Evolutionary conservation across 2,113 vertebrate genomes (phyloP), one percentile per base, ranked within the genome.

Genomic region (Narcine bancroftii): DNA sequence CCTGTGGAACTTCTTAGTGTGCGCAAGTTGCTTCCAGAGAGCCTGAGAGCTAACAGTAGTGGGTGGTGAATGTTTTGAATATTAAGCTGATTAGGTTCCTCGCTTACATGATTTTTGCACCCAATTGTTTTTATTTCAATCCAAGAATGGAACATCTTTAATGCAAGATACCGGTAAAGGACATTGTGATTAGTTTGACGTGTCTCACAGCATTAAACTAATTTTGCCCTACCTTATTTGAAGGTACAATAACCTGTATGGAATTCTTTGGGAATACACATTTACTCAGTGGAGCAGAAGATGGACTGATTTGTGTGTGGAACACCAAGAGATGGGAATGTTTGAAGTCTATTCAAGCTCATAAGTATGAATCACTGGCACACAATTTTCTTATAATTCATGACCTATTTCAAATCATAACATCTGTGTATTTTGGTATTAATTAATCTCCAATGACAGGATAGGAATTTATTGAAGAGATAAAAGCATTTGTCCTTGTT

Each of bases 281-380:
- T 94, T 95, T 99, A 10, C 94, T 99, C 93, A 99, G 98, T 75
- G 98, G 98, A 92, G 97, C 96, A 5, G 97, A 99, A 92, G 99
- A 99, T 0, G 99, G 99, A 60, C 94, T 98, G 6, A 93, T 99
- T 71, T 99, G 98, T 94, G 96, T 99, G 92, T 99, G 99, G 99
- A 96, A 97, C 93, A 97, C 96, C 0, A 98, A 97, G 95, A 98
- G 95, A 93, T 99, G 99, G 99, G 98, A 99, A 85, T 99, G 99
- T 92, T 94, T 98, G 89, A 98, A 99, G 94, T 96, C 97, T 60
- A 97, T 99, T 93, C 97, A 94, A 95, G 99, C 99, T n/a, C 99
- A 99, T 94, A 97, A 96, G 99, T 99, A 94, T 95, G 97, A 95
- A 60, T 36, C 1, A 85, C 10, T 92, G 21, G 2, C 13, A 85